These are phyloP conservation scores for Eucriotettix oculatus DNA, from an alignment of 2,888 invertebrate genomes.

Conservation along the genomic window DNA sequence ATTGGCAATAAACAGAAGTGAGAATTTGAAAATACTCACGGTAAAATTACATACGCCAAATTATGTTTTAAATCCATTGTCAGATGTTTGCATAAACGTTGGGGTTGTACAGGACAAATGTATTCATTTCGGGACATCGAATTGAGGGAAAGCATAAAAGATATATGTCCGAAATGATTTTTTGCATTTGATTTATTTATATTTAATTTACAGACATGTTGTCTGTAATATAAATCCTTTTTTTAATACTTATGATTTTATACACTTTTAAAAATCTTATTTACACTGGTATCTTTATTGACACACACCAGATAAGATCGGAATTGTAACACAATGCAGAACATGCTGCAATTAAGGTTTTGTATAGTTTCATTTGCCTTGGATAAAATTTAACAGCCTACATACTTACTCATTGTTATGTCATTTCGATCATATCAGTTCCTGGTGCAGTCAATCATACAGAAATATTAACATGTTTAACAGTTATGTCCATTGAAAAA, in stretches of 20 bases:
- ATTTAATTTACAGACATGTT: too few species aligned
- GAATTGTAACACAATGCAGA: conserved; percentile 62
- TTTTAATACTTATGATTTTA: too few species aligned
- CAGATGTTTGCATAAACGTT: conserved; percentile 32
- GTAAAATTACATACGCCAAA: conserved; percentile 62
- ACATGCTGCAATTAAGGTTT: conserved; percentile 68
- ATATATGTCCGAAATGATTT: conserved; percentile 17
- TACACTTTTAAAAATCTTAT: too few species aligned
- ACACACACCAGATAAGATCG: conserved; percentile 49
- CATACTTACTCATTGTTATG: too few species aligned
- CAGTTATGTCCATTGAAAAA: too few species aligned
- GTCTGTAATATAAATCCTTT: too few species aligned
- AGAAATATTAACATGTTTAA: too few species aligned
- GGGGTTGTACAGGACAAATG: conserved; percentile 23
- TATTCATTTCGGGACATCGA: conserved; percentile 26
- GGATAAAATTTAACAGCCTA: too few species aligned
- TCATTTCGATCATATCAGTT: too few species aligned
- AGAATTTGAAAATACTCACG: conserved; percentile 54
- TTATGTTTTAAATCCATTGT: conserved; percentile 41
- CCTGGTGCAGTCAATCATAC: too few species aligned
- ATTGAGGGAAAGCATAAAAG: conserved; percentile 36
- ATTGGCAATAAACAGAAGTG: conserved; percentile 76
- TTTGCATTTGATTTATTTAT: too few species aligned
- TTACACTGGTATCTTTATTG: conserved; percentile 45
- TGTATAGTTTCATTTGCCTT: too few species aligned